Conservation (phyloP, 2,113 vertebrate genomes). For the Bostrychus sinensis region DNA sequence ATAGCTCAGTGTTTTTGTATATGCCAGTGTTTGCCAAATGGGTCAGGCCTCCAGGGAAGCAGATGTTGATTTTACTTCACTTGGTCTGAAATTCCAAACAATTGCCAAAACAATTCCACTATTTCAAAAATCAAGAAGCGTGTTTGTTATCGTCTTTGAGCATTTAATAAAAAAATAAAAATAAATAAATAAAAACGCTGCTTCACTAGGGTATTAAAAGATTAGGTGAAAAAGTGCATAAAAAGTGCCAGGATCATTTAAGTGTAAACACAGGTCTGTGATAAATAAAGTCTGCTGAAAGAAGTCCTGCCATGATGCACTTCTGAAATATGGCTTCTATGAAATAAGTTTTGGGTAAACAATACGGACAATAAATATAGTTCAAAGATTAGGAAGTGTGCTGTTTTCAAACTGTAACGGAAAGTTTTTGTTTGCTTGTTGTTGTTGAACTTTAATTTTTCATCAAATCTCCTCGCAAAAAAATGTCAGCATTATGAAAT, state of each 20-base stretch:
- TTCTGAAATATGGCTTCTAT: conserved; percentile 2
- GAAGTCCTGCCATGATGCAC: not conserved
- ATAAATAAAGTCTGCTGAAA: not conserved
- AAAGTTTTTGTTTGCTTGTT: conserved; percentile 61
- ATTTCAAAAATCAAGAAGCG: conserved; percentile 7
- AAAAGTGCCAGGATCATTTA: conserved; percentile 7
- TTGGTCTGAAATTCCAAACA: conserved; percentile 9
- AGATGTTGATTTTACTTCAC: conserved; percentile 12
- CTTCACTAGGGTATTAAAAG: conserved; percentile 9
- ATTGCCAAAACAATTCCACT: conserved; percentile 6
- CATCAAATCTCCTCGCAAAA: conserved; percentile 61
- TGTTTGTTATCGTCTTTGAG: conserved; percentile 4
- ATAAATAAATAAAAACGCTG: not conserved
- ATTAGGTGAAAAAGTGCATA: conserved; percentile 7
- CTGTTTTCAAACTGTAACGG: conserved; percentile 26
- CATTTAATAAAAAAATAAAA: not conserved
- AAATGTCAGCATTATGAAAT: conserved; percentile 77
- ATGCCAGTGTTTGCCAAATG: not conserved
- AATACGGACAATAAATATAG: conserved; percentile 4
- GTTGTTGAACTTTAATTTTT: conserved; percentile 62
- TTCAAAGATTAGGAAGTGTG: conserved; percentile 8
- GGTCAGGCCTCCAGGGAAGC: conserved; percentile 3
- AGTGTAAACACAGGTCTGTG: not conserved
- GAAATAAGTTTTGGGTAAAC: conserved; percentile 1
- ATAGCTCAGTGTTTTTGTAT: not conserved